These are phyloP conservation scores for Cynaeus angustus DNA, from an alignment of 2,888 invertebrate genomes.

Conservation along the genomic window DNA sequence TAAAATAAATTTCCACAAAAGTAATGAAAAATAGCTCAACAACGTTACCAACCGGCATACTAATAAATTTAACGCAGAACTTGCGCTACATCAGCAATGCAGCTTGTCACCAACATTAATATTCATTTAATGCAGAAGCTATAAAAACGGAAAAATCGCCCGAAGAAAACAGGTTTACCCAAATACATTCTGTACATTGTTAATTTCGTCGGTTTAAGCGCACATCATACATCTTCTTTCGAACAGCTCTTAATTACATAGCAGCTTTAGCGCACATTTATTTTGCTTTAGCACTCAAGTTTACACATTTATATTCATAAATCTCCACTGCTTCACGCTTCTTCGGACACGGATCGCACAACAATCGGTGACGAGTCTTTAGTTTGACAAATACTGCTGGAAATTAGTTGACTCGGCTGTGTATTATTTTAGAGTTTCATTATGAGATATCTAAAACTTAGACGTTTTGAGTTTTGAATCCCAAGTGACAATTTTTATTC, in stretches of 20 bases:
- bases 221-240: constrained; percentile 12
- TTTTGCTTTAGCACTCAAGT: constrained; percentile 15
- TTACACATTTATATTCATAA: constrained; percentile 15
- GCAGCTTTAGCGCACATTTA: constrained; percentile 11
- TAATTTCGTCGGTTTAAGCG: constrained; percentile 1
- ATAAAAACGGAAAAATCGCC: constrained; percentile 22
- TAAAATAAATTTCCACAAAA: constrained; percentile 34
- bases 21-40: constrained; percentile 38
- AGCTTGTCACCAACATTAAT: constrained; percentile 42
- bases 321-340: neutral
- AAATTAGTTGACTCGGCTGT: too few species aligned
- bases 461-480: too few species aligned
- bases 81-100: constrained; percentile 44
- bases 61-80: constrained; percentile 43
- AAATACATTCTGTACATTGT: neutral
- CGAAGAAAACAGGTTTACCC: too few species aligned
- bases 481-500: too few species aligned
- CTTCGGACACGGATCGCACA: constrained; percentile 1
- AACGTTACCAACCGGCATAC: constrained; percentile 30
- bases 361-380: neutral
- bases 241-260: constrained; percentile 11
- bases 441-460: too few species aligned
- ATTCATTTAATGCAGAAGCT: constrained; percentile 43
- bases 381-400: too few species aligned
- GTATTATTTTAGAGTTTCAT: too few species aligned